These are phyloP conservation scores for Scaptomyza pallida DNA, from an alignment of 1,140 invertebrate genomes.

Conservation along the genomic window DNA sequence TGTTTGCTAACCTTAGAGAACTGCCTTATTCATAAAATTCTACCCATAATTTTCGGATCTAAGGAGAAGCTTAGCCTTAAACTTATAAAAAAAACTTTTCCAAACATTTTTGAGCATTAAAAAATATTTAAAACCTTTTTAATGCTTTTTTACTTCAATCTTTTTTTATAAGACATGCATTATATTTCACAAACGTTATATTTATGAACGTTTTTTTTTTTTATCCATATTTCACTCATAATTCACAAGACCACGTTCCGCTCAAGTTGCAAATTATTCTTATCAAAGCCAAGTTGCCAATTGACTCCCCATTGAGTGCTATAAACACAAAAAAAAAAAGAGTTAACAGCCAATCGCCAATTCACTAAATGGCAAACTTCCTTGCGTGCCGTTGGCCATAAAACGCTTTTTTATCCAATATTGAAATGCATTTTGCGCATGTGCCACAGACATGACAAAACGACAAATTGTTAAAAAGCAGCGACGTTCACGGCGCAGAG, in stretches of 20 bases:
- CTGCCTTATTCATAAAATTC: too few relatives aligned
- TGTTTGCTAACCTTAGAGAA: too few relatives aligned
- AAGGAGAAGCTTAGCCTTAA: too few relatives aligned
- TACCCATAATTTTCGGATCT: too few relatives aligned
- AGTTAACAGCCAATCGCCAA: conserved; percentile 2
- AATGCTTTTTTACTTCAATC: too few relatives aligned
- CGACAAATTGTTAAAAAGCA: conserved; percentile 28
- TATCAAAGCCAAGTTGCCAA: neutral
- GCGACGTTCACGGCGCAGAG: conserved; percentile 24
- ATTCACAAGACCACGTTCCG: neutral
- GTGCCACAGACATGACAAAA: conserved; percentile 54
- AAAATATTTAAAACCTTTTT: too few relatives aligned
- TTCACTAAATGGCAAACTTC: conserved; percentile 38
- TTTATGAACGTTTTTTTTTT: neutral
- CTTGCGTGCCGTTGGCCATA: conserved; percentile 61
- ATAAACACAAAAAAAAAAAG: neutral
- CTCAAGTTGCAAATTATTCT: neutral
- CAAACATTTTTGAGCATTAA: neutral
- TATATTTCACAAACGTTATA: too few relatives aligned
- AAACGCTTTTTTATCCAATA: conserved; percentile 45
- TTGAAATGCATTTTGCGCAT: conserved; percentile 45
- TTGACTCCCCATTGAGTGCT: neutral
- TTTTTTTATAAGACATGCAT: too few relatives aligned
- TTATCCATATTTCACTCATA: neutral
- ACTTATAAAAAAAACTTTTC: neutral